These are phyloP conservation scores for Subanguina moxae DNA, from an alignment of 1,140 invertebrate species.

Conservation along the genomic window DNA sequence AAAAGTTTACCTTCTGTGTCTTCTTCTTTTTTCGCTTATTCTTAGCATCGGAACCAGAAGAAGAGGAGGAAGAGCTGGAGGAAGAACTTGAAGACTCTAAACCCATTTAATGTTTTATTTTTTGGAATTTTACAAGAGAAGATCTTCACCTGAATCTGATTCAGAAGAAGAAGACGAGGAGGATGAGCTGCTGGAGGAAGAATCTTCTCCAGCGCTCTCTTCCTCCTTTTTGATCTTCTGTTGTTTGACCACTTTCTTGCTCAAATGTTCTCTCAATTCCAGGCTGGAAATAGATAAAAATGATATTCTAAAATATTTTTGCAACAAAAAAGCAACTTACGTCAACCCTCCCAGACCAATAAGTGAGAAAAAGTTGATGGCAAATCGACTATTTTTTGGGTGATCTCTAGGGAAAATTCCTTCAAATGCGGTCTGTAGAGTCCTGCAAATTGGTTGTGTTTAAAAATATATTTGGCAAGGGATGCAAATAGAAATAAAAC, in stretches of 20 bases:
- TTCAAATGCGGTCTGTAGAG: constrained; percentile 77
- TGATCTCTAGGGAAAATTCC: constrained; percentile 91
- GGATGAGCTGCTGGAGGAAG: constrained; percentile 6
- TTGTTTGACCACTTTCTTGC: constrained; percentile 21
- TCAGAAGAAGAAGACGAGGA: neutral
- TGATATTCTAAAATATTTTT: constrained; percentile 18
- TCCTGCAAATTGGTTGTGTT: constrained; percentile 65
- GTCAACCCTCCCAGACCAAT: constrained; percentile 94
- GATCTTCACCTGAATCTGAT: neutral
- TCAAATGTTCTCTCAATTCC: constrained; percentile 35
- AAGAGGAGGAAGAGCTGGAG: neutral
- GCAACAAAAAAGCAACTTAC: constrained; percentile 15
- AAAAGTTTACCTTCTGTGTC: too few species aligned
- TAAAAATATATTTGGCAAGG: too few species aligned
- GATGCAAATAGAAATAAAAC: too few species aligned
- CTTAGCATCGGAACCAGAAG: too few species aligned
- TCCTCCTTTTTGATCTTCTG: constrained; percentile 23
- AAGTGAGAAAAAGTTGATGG: constrained; percentile 98
- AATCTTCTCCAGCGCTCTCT: constrained; percentile 12
- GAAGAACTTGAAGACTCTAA: constrained; percentile 3
- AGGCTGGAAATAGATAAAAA: constrained; percentile 23
- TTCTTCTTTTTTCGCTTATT: too few species aligned
- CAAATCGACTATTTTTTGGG: constrained; percentile 91
- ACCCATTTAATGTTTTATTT: too few species aligned
- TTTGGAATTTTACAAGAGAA: too few species aligned